Evolutionary conservation across 2,888 invertebrate species (phyloP), one percentile per base, ranked within the genome.

Genomic region (Clistopyga incitator): DNA sequence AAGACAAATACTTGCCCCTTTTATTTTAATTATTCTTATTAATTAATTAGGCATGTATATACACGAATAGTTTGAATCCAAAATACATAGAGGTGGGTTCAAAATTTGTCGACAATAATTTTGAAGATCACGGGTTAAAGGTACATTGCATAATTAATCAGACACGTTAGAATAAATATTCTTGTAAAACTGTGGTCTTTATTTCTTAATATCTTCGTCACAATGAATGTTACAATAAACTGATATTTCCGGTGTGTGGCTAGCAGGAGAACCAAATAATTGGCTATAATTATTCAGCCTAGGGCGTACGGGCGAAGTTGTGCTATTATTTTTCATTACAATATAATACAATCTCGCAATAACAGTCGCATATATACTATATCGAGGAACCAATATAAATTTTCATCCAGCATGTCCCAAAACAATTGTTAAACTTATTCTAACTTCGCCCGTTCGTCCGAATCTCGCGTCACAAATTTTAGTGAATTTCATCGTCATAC

Each of bases 111-210:
- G 38, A 38, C 38, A 38, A 38, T 10, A 38, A 8, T 38, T 38
- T 38, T 38, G 10, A 38, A 38, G 8, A n/a, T 61, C 8, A 34
- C n/a, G 6, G 10, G 6, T n/a, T 34, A n/a, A 6, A 18, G 18
- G 2, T 38, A 18, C 18, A 15, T 3, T 47, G 6, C 13, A 56
- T 64, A 38, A 64, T 64, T 20, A 64, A 64, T 64, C n/a, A 52
- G 34, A 13, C 50, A 23, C 61, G 10, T 6, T 20, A 6, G 18
- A 18, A 18, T 34, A 15, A 65, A 67, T 20, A 34, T 83, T 87
- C 79, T 90, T 89, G 87, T 84, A 89, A 89, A 89, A 89, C 86
- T 87, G 87, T 88, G 86, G 87, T 84, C 78, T 90, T 87, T 90
- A 89, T 89, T 90, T 88, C 81, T 82, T 87, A 84, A 88, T 87